A percentile compares a stretch with the other conserved stretches of the same genome.
Conservation (phyloP, 1,140 invertebrate species). For the Drosophila bipectinata region DNA sequence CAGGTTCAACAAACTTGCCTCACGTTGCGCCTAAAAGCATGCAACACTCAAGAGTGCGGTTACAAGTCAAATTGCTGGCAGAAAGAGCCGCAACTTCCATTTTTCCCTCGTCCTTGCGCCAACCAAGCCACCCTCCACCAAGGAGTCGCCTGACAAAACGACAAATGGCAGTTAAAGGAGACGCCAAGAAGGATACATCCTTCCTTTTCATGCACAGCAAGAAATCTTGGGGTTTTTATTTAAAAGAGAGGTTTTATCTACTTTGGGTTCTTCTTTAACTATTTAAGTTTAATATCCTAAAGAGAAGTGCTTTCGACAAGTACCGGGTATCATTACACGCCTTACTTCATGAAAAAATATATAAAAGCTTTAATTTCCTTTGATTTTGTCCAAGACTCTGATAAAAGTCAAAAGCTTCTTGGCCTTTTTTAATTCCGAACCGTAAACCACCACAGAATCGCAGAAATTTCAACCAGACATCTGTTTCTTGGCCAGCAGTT, state of each 20-base stretch:
- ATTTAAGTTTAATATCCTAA: too few species aligned
- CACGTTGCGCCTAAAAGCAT: slow-evolving; percentile 79
- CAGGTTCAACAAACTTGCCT: slow-evolving; percentile 77
- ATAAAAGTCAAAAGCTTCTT: neutral
- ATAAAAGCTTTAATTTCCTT: too few species aligned
- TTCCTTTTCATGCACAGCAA: slow-evolving; percentile 3
- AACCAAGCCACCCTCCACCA: slow-evolving; percentile 3
- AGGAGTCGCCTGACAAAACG: slow-evolving; percentile 57
- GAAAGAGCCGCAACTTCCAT: slow-evolving; percentile 17
- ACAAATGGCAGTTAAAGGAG: slow-evolving; percentile 70
- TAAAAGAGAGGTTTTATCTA: too few species aligned
- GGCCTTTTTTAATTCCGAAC: neutral
- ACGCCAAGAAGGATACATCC: slow-evolving; percentile 20
- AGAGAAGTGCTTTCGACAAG: too few species aligned
- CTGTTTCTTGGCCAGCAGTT: slow-evolving; percentile 5
- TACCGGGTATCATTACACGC: too few species aligned
- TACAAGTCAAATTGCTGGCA: slow-evolving; percentile 73
- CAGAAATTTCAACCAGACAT: slow-evolving; percentile 29
- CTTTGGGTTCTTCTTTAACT: too few species aligned
- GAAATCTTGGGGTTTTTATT: slow-evolving; percentile 1
- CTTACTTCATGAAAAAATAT: too few species aligned
- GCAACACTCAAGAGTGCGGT: slow-evolving; percentile 75
- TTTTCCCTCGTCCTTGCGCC: neutral
- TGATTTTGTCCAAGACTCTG: too few species aligned
- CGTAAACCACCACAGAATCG: neutral